phyloP scores from a whole-genome alignment of 2,888 invertebrate genomes.

The Caenorhabditis japonica region DNA sequence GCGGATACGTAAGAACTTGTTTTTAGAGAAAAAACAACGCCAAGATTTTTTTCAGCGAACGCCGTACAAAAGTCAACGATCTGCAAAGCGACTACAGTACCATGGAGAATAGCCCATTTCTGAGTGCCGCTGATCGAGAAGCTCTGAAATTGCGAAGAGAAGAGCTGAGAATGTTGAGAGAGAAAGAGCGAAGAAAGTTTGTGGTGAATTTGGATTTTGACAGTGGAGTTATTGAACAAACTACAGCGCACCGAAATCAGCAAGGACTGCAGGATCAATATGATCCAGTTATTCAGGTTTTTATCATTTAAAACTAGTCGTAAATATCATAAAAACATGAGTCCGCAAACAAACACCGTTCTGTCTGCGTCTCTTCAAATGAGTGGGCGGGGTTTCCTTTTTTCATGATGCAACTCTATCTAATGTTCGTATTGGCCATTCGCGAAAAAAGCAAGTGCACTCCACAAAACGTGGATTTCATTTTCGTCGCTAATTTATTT shows the following conservation, averaged over 20 bases:
- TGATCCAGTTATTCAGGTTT: conserved; percentile 72
- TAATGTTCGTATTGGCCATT: no score
- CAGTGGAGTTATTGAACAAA: conserved; percentile 57
- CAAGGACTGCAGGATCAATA: conserved; percentile 30
- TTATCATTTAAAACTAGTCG: no score
- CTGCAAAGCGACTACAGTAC: conserved; percentile 72
- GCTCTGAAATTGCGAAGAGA: conserved; percentile 67
- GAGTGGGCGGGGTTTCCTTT: no score
- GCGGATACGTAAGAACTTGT: conserved; percentile 62
- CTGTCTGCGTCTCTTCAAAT: no score
- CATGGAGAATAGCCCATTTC: conserved; percentile 84
- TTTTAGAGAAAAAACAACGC: neutral
- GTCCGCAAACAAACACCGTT: no score
- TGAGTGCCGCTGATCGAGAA: conserved; percentile 81
- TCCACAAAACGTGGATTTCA: no score
- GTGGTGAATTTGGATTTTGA: conserved; percentile 68
- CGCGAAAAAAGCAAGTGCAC: no score
- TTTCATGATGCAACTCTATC: no score
- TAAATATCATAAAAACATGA: no score
- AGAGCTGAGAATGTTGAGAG: conserved; percentile 63
- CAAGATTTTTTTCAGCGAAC: conserved; percentile 56
- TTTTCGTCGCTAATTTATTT: no score
- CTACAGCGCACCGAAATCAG: neutral
- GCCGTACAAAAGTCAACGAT: conserved; percentile 68
- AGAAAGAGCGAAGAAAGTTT: conserved; percentile 57